Percentiles rank a stretch among this genome's conserved stretches.
These are phyloP conservation scores for Sorex fumeus DNA, from an alignment of 2,113 vertebrate genomes.

Conservation along the genomic window DNA sequence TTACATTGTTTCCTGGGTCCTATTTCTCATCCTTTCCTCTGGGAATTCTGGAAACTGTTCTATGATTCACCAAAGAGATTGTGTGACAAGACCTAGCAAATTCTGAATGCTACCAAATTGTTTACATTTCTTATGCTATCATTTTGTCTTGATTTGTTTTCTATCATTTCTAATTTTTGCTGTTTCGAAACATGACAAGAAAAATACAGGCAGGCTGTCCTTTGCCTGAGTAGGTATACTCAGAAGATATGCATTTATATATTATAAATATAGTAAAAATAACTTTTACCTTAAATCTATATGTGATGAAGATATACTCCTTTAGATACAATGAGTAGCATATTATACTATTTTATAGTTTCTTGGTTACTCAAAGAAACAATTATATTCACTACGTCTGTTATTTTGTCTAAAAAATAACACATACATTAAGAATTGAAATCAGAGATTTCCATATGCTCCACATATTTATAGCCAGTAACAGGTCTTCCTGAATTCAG, in stretches of 20 bases:
- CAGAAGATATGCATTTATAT: not conserved
- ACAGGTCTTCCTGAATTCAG: constrained; percentile 42
- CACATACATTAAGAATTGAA: not conserved
- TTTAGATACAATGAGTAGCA: not conserved
- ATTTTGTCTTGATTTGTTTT: constrained; percentile 36
- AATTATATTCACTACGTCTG: not conserved
- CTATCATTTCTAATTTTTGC: not conserved
- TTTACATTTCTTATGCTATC: constrained; percentile 56
- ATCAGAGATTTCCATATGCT: not conserved
- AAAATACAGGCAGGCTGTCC: not conserved
- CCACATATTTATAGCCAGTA: not conserved
- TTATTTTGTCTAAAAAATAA: constrained; percentile 24
- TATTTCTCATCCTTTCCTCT: constrained; percentile 51
- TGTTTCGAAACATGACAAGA: not conserved
- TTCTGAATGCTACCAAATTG: not conserved
- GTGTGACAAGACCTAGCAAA: constrained; percentile 12
- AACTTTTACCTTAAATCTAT: constrained; percentile 29
- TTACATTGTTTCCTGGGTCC: constrained; percentile 47
- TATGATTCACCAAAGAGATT: constrained; percentile 25
- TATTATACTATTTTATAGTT: not conserved
- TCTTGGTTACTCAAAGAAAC: constrained; percentile 5
- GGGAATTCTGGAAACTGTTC: constrained; percentile 67
- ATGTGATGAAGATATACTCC: not conserved
- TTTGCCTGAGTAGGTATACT: constrained; percentile 1
- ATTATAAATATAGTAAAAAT: not conserved